Conservation (phyloP, 2,888 invertebrate genomes). For the Apomyelois bistriatella region DNA sequence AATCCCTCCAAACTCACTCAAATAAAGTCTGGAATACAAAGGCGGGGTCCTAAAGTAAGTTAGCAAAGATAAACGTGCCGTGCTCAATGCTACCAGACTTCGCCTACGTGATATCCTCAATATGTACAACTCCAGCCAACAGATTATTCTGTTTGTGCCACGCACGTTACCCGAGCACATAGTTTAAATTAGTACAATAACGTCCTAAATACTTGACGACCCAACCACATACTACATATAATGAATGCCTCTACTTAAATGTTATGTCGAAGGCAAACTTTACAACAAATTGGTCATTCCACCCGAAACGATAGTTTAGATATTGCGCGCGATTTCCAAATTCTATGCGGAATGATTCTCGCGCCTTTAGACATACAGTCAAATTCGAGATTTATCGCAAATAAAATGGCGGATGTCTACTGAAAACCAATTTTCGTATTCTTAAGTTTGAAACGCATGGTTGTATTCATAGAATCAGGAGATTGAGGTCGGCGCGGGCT, state of each 20-base stretch:
- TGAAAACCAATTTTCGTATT: no score
- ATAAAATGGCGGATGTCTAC: no score
- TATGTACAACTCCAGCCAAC: neutral
- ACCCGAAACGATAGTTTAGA: neutral
- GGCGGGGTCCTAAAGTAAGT: neutral
- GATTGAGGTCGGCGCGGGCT: no score
- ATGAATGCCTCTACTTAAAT: constrained; percentile 14
- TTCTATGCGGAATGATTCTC: no score
- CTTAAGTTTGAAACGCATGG: no score
- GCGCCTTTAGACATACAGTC: no score
- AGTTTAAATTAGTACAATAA: constrained; percentile 26
- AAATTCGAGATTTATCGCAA: no score
- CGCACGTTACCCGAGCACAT: constrained; percentile 6
- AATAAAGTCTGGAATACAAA: neutral
- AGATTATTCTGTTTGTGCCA: neutral
- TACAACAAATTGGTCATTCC: neutral
- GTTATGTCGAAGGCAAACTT: constrained; percentile 1
- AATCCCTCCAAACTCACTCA: neutral
- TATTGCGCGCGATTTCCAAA: neutral
- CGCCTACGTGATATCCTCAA: neutral
- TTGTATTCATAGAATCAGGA: no score
- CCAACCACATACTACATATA: constrained; percentile 20
- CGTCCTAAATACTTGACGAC: constrained; percentile 21
- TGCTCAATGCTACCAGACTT: neutral
- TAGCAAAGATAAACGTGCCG: constrained; percentile 3